A percentile compares a stretch with the other conserved stretches of the same genome.
phyloP scores from a whole-genome alignment of 2,113 vertebrate genomes.

The Lophotis ruficrista region DNA sequence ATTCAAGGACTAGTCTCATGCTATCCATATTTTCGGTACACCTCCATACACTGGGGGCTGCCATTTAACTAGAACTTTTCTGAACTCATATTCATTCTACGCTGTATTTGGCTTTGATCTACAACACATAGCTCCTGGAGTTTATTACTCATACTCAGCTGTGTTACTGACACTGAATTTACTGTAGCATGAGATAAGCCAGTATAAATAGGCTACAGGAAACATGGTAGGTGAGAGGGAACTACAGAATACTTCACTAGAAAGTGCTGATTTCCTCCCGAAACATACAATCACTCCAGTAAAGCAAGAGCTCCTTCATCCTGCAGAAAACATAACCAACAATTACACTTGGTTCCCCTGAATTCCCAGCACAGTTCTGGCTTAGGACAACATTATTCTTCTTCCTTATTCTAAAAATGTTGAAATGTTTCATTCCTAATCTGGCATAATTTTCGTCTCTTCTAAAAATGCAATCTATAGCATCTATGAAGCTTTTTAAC shows the following conservation, averaged over 20 bases:
- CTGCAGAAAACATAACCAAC: not conserved
- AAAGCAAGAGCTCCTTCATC: not conserved
- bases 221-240: not conserved
- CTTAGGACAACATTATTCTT: not conserved
- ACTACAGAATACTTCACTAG: not conserved
- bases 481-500: not conserved
- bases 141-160: not conserved
- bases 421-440: not conserved
- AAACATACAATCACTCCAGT: not conserved
- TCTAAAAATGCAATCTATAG: conserved; percentile 9
- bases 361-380: not conserved
- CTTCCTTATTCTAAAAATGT: not conserved
- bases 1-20: conserved; percentile 25
- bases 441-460: not conserved
- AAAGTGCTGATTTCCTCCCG: not conserved
- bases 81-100: not conserved
- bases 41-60: conserved; percentile 7
- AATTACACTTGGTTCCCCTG: not conserved
- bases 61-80: not conserved
- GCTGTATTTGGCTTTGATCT: not conserved
- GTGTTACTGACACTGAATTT: not conserved
- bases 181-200: not conserved
- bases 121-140: not conserved
- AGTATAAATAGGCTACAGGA: not conserved
- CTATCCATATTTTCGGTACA: not conserved